Conservation (phyloP, 2,888 invertebrate species). For the Proisotoma minuta region DNA sequence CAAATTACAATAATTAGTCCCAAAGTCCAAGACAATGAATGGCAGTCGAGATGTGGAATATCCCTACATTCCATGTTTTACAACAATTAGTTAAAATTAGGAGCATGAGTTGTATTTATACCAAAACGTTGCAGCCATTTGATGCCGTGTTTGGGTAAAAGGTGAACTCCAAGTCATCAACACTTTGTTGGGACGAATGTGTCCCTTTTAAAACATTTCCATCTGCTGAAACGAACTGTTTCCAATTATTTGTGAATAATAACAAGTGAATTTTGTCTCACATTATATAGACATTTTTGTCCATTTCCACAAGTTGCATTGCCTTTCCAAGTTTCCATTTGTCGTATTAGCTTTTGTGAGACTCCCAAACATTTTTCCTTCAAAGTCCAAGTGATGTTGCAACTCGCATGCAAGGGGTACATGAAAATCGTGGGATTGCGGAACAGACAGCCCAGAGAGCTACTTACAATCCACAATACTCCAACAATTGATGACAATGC, state of each 20-base stretch:
- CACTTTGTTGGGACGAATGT: conserved; percentile 43
- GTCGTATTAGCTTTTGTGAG: conserved; percentile 38
- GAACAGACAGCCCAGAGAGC: conserved; percentile 37
- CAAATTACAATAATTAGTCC: conserved; percentile 50
- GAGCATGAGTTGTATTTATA: conserved; percentile 22
- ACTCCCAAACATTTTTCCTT: conserved; percentile 40
- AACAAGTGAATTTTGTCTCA: conserved; percentile 17
- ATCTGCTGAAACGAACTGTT: conserved; percentile 23
- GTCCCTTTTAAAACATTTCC: conserved; percentile 42
- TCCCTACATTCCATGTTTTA: conserved; percentile 38
- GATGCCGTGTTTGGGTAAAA: conserved; percentile 42
- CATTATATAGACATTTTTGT: conserved; percentile 48
- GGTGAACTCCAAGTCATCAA: conserved; percentile 48
- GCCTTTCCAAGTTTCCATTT: conserved; percentile 47
- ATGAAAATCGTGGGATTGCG: conserved; percentile 43
- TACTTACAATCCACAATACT: neutral
- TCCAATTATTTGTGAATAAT: neutral
- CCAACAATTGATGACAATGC: too few species aligned
- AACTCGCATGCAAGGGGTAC: conserved; percentile 46
- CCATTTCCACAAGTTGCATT: conserved; percentile 45
- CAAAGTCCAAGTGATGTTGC: conserved; percentile 47
- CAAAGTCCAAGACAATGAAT: conserved; percentile 48
- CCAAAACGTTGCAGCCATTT: conserved; percentile 47
- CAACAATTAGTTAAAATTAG: neutral
- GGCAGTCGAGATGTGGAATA: conserved; percentile 48